phyloP scores from a whole-genome alignment of 2,888 invertebrate species.

The Calliopum simillimum region DNA sequence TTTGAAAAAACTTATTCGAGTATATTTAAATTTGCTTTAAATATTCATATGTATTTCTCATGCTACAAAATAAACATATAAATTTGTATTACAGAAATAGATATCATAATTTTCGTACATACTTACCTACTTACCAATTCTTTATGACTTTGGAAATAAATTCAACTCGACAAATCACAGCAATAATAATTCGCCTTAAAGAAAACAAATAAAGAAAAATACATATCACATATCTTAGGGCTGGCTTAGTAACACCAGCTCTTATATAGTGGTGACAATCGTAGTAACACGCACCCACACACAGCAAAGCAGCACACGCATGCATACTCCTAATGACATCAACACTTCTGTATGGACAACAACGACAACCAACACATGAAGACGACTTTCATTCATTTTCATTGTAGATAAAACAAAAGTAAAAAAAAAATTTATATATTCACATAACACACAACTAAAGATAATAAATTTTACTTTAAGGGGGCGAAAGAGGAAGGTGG shows the following conservation, averaged over 20 bases:
- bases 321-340: background rate
- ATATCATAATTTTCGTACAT: no score
- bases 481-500: no score
- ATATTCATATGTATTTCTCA: no score
- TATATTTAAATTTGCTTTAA: no score
- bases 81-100: no score
- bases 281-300: constrained; percentile 1
- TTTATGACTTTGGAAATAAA: constrained; percentile 10
- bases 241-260: background rate
- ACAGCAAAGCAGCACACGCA: background rate
- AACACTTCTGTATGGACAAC: constrained; percentile 2
- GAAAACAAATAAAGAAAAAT: constrained; percentile 16
- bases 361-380: constrained; percentile 2
- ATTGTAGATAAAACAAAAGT: constrained; percentile 6
- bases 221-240: background rate
- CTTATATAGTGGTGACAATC: background rate
- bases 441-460: background rate
- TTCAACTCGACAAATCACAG: background rate
- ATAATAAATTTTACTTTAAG: background rate
- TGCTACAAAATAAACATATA: no score
- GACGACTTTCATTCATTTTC: no score
- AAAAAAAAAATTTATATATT: background rate
- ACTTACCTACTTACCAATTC: no score
- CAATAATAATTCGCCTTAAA: background rate
- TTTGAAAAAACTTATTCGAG: no score